Conservation (phyloP, 2,888 invertebrate species). For the Synanthedon andrenaeformis region DNA sequence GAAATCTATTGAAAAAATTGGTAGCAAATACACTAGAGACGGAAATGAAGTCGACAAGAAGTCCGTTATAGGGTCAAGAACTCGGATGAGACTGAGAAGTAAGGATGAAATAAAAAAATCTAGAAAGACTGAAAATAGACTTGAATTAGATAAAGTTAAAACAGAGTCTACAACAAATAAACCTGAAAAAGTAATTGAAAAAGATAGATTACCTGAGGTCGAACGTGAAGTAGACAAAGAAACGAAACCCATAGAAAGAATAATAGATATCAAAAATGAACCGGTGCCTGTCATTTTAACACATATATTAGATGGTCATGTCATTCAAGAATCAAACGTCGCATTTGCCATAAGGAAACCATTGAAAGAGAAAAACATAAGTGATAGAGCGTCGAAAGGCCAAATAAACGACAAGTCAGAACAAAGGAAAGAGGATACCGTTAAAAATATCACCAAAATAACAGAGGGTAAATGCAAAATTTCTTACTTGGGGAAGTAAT, state of each 20-base stretch:
- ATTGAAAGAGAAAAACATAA: conserved; percentile 25
- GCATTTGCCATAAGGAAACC: conserved; percentile 56
- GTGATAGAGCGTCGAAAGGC: conserved; percentile 3
- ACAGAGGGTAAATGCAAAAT: not conserved
- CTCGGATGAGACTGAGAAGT: too few relatives aligned
- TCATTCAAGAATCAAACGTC: conserved; percentile 58
- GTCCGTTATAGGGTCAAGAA: too few relatives aligned
- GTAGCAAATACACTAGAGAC: too few relatives aligned
- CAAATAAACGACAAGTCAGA: conserved; percentile 7
- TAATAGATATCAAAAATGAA: conserved; percentile 9
- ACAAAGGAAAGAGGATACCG: conserved; percentile 10
- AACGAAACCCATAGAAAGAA: not conserved
- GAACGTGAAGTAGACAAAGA: too few relatives aligned
- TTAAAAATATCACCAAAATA: not conserved
- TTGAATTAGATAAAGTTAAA: not conserved
- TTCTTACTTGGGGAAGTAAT: not conserved
- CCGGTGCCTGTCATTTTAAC: conserved; percentile 34
- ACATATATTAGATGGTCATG: conserved; percentile 56
- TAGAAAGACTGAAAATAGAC: conserved; percentile 4
- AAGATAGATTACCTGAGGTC: too few relatives aligned
- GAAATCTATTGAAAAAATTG: too few relatives aligned
- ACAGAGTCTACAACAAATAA: too few relatives aligned
- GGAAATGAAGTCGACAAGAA: too few relatives aligned
- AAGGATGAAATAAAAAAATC: not conserved
- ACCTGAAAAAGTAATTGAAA: too few relatives aligned